Base-by-base conservation (phyloP, 2,113 vertebrate genomes). In the Ahaetulla prasina region DNA sequence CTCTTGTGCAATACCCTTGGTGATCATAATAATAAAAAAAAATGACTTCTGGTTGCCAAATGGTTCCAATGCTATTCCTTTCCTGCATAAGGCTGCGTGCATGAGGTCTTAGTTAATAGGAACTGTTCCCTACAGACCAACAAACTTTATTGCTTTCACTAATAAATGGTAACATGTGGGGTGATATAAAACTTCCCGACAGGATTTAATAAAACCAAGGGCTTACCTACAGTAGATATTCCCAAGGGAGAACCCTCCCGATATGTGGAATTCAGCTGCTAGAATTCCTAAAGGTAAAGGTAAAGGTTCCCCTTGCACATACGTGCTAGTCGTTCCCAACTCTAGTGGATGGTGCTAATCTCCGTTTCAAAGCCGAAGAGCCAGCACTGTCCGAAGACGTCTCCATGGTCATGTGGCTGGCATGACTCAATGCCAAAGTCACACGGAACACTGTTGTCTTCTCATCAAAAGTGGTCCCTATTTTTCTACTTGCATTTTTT, bases 121-220 rank as follows among this genome's bases (percentile, higher is more conserved):
- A 92, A 92, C 80, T 43, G 88, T 74, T 92, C 88, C 88, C 92
- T 14, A 43, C n/a, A 86, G 92, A 92, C 85, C n/a, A 88, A 88
- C 91, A 92, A 89, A 47, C 23, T n/a, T 89, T 92, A 92, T 89
- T 92, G 88, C 87, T 92, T 45, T 80, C 16, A 63, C 88, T 85
- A 92, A 89, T 89, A 92, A 89, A 86, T 63, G 92, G 45, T 39
- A 22, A 80, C 43, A 49, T 89, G 53, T 80, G 60, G 50, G 74
- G 74, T 89, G 89, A 92, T 39, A 89, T 89, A 92, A 92, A 92
- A 45, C 54, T 89, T 85, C 74, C 54, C 39, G 54, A 85, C 88
- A 86, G 87, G 88, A 89, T 92, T 86, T 92, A 92, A 92, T 89
- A 89, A 92, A n/a, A 50, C 3, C 53, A 57, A 1, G 23, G 45